These are phyloP conservation scores for Peromyscus attwateri DNA, from an alignment of 2,797 vertebrate species.

Conservation along the genomic window DNA sequence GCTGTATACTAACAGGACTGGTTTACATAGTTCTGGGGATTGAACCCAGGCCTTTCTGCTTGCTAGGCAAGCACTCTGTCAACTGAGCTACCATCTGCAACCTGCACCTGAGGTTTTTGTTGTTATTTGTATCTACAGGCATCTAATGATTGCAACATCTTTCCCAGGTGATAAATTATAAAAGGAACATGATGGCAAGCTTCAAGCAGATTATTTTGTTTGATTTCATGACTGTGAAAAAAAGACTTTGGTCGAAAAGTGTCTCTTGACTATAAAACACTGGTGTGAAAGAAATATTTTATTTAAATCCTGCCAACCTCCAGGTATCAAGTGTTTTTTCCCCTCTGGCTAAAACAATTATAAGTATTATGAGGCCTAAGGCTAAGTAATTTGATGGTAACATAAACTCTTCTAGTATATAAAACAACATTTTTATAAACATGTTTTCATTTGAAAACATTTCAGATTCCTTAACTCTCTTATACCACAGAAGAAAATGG, in stretches of 20 bases:
- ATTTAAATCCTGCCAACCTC: slow-evolving; percentile 40
- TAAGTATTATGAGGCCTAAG: background rate
- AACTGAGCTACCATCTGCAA: background rate
- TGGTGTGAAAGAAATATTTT: slow-evolving; percentile 60
- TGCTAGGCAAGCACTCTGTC: background rate
- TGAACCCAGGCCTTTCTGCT: background rate
- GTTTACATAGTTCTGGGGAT: background rate
- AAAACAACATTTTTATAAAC: slow-evolving; percentile 5
- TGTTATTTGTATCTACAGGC: background rate
- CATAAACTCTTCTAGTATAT: background rate
- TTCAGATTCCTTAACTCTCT: slow-evolving; percentile 15
- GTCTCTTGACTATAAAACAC: slow-evolving; percentile 32
- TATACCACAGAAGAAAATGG: background rate
- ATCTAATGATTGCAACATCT: background rate
- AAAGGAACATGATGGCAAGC: background rate
- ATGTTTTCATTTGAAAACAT: slow-evolving; percentile 51
- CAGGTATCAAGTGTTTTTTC: background rate
- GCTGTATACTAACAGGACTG: background rate
- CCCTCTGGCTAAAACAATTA: slow-evolving; percentile 37
- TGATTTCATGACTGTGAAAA: background rate
- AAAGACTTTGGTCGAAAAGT: slow-evolving; percentile 24
- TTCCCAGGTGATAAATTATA: background rate
- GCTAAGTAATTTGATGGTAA: slow-evolving; percentile 17
- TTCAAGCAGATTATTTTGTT: background rate
- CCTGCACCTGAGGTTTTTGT: background rate